Evolutionary conservation across 2,113 vertebrate species (phyloP).

Genomic region (Fregetta grallaria): DNA sequence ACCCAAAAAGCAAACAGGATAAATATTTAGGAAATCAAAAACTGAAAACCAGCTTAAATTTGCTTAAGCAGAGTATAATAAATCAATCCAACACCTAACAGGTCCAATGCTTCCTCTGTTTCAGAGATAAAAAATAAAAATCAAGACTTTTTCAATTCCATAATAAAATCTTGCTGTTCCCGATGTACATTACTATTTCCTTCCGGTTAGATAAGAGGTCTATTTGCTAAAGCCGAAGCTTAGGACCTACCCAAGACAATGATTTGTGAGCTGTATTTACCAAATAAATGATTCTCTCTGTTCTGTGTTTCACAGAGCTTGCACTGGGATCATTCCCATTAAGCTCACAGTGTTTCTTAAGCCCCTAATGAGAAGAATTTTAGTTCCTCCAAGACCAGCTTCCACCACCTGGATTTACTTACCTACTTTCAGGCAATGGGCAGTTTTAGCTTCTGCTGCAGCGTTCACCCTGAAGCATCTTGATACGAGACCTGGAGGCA

Average conservation of each 20-base stretch:
- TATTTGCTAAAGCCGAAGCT: background rate
- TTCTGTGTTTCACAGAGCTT: background rate
- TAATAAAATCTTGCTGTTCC: background rate
- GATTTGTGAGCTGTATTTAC: background rate
- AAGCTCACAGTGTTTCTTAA: background rate
- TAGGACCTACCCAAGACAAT: background rate
- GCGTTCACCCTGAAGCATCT: conserved; percentile 67
- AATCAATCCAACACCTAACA: background rate
- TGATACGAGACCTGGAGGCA: conserved; percentile 67
- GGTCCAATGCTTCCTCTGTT: conserved; percentile 30
- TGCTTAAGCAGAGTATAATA: background rate
- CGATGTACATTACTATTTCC: background rate
- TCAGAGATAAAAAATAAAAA: background rate
- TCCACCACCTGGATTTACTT: background rate
- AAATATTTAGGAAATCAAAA: background rate
- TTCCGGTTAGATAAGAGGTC: background rate
- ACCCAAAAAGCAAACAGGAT: background rate
- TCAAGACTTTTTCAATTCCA: background rate
- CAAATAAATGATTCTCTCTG: background rate
- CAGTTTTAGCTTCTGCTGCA: conserved; percentile 72
- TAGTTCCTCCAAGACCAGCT: background rate
- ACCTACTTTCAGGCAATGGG: conserved; percentile 54
- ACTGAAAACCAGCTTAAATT: background rate
- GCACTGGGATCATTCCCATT: background rate
- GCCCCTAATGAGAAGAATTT: background rate